Base-by-base conservation (phyloP, 2,113 vertebrate species). In the Symphodus melops region DNA sequence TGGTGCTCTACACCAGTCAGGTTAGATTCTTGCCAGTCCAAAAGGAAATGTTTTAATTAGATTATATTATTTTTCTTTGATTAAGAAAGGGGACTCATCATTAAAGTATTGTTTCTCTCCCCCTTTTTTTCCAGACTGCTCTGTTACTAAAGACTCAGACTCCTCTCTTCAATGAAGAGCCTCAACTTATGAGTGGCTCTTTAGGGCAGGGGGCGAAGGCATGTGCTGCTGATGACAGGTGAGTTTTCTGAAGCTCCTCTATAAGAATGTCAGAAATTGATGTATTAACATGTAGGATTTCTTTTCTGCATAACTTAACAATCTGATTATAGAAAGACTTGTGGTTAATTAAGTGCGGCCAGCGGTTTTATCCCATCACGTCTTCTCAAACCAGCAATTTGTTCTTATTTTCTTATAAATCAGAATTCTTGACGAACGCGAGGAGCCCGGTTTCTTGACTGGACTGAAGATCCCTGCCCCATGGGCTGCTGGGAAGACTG, bases 1-100 rank as follows among this genome's bases (percentile, higher is more conserved):
- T 99, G 60, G 98, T 98, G 4, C 96, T 99, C 52, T 99, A 99
- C 65, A 99, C 98, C 33, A 99, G 98, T 84, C 97, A 99, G 97
- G 98, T 98, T 82, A 0, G 79, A n/a, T 2, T 63, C 61, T 68
- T 61, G 11, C 28, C 20, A 3, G 11, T 55, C 37, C 20, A 68
- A 49, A 44, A 67, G 13, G 17, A 9, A 36, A 6, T 41, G 69
- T 1, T 66, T 68, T 17, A 11, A 48, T 69, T 49, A 39, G 51
- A 71, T 33, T 0, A 28, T 9, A 37, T 1, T 0, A 8, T 11
- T 46, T 41, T 44, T 59, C 1, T 28, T 67, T 25, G 2, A 55
- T 19, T 39, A 51, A 3, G 21, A 54, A 64, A 46, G 44, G 44
- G 5, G 0, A 28, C 3, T 41, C 6, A 25, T 64, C 16, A 28